A percentile compares a stretch with the other conserved stretches of the same genome.
These are phyloP conservation scores for Eumaeus atala DNA, from an alignment of 1,140 invertebrate species.

Conservation along the genomic window DNA sequence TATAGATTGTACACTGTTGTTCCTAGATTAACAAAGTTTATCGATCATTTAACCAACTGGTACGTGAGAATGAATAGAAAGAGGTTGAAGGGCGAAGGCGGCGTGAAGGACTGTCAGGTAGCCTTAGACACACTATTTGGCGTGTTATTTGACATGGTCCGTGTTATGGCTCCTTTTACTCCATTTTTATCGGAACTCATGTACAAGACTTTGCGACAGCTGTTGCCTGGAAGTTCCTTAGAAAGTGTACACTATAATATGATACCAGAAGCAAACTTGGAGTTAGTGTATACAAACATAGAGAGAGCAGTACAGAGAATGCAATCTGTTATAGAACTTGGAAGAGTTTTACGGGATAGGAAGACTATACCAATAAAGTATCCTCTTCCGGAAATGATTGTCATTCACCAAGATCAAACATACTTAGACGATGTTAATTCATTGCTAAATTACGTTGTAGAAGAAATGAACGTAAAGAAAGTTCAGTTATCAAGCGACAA, in stretches of 20 bases:
- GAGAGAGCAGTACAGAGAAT: slow-evolving; percentile 93
- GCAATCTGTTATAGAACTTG: slow-evolving; percentile 97
- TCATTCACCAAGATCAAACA: slow-evolving; percentile 90
- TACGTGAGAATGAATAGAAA: slow-evolving; percentile 98
- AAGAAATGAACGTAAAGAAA: slow-evolving; percentile 95
- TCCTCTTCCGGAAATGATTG: slow-evolving; percentile 95
- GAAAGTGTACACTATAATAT: slow-evolving; percentile 92
- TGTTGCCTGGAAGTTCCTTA: slow-evolving; percentile 64
- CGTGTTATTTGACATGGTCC: slow-evolving; percentile 91
- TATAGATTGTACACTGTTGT: slow-evolving; percentile 97
- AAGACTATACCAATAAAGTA: slow-evolving; percentile 97
- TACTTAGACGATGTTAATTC: slow-evolving; percentile 88
- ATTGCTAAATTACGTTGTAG: slow-evolving; percentile 90
- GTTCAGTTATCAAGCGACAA: slow-evolving; percentile 95
- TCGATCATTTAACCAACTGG: slow-evolving; percentile 99
- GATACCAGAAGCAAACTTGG: slow-evolving; percentile 83
- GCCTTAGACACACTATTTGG: slow-evolving; percentile 92
- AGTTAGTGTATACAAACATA: slow-evolving; percentile 89
- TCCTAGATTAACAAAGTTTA: slow-evolving; percentile 94
- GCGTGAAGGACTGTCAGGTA: slow-evolving; percentile 84
- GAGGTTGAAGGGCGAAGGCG: slow-evolving; percentile 91
- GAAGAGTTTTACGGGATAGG: slow-evolving; percentile 92
- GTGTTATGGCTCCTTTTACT: slow-evolving; percentile 97
- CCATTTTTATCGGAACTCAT: slow-evolving; percentile 98
- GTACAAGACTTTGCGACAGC: slow-evolving; percentile 88